Conservation (phyloP, 2,113 vertebrate genomes). For the Gymnarchus niloticus region DNA sequence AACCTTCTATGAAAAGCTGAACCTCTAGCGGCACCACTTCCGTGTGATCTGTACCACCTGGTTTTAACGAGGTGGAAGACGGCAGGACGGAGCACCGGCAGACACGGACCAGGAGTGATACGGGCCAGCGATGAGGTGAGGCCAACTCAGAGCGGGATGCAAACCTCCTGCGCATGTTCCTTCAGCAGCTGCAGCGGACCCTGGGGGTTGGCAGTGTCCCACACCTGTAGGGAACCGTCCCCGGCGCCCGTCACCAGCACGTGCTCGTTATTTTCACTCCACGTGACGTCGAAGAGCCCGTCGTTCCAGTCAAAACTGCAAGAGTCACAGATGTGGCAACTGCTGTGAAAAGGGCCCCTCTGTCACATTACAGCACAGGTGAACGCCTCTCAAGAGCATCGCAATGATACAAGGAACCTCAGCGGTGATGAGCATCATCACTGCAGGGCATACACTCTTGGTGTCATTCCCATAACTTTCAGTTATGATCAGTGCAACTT, state of each 20-base stretch:
- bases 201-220: constrained; percentile 76
- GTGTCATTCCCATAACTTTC: no score
- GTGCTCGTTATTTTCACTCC: constrained; percentile 91
- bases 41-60: background rate
- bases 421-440: no score
- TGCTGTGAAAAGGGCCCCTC: no score
- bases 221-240: constrained; percentile 87
- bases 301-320: constrained; percentile 88
- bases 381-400: no score
- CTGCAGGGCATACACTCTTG: no score
- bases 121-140: background rate
- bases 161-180: constrained; percentile 86
- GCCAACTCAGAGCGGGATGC: background rate
- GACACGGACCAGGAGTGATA: background rate
- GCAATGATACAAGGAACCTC: no score
- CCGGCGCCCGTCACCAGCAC: constrained; percentile 81
- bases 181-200: constrained; percentile 77
- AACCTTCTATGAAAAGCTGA: background rate
- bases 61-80: background rate
- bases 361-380: no score
- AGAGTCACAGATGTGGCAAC: background rate
- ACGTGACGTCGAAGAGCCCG: constrained; percentile 86
- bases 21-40: background rate
- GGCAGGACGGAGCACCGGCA: no score
- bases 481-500: background rate